Conservation (phyloP, 2,113 vertebrate species). For the Hypocryptadius cinnamomeus region DNA sequence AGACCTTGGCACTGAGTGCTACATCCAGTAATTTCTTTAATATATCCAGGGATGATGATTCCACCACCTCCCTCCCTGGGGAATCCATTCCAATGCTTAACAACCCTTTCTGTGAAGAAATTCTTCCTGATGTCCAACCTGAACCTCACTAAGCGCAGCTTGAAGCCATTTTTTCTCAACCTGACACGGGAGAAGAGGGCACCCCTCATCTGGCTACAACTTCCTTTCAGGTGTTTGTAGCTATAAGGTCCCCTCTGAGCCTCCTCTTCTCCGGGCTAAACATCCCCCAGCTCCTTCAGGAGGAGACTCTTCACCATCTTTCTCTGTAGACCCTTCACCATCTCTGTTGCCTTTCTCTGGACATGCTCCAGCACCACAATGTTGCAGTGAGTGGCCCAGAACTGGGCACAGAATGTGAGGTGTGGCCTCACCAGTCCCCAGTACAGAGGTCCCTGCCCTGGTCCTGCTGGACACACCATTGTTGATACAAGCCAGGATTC, state of each 20-base stretch:
- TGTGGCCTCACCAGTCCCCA: neutral
- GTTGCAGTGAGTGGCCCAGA: neutral
- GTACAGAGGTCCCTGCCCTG: neutral
- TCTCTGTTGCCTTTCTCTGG: neutral
- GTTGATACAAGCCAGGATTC: neutral
- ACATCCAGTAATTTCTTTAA: neutral
- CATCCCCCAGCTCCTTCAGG: neutral
- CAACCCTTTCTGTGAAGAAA: neutral
- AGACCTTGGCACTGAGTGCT: neutral
- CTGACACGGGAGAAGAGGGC: neutral
- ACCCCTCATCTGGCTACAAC: neutral
- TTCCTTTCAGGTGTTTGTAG: neutral
- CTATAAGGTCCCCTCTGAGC: neutral
- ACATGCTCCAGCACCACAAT: neutral
- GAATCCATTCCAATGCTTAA: neutral
- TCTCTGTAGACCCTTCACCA: neutral
- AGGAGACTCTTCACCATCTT: neutral
- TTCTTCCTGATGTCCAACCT: neutral
- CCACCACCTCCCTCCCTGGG: neutral
- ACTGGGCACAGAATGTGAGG: neutral
- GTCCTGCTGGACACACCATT: neutral
- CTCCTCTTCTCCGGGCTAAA: neutral
- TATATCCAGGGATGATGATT: neutral
- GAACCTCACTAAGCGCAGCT: neutral
- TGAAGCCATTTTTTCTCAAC: neutral